These are phyloP conservation scores for Loriculus beryllinus DNA, from an alignment of 2,797 vertebrate genomes.

Conservation along the genomic window DNA sequence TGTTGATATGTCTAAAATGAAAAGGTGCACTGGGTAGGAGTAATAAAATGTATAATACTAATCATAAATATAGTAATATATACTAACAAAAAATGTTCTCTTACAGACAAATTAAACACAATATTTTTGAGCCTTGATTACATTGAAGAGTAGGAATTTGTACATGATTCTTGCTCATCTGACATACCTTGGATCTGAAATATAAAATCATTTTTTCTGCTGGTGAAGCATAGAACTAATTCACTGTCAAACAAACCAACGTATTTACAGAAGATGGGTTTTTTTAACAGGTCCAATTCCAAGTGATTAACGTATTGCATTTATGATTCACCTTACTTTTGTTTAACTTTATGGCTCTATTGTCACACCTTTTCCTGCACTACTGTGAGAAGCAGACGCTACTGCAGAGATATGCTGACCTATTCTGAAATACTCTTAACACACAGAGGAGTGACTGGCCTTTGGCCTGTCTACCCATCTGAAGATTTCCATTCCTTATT, in stretches of 20 bases:
- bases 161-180: not conserved
- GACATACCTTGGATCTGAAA: constrained; percentile 33
- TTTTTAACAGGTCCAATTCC: not conserved
- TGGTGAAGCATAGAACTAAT: constrained; percentile 57
- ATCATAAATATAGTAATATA: constrained; percentile 51
- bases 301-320: not conserved
- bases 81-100: constrained; percentile 9
- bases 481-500: not conserved
- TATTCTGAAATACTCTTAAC: not conserved
- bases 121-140: constrained; percentile 12
- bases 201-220: constrained; percentile 52
- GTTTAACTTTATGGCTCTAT: not conserved
- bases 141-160: constrained; percentile 12
- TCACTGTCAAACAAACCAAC: constrained; percentile 40
- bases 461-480: not conserved
- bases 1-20: constrained; percentile 62
- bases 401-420: not conserved
- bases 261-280: not conserved
- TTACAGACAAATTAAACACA: constrained; percentile 16
- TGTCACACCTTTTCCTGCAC: not conserved
- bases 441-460: not conserved
- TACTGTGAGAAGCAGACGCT: not conserved
- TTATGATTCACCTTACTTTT: not conserved
- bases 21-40: constrained; percentile 63
- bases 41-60: constrained; percentile 63